Conservation (phyloP, 1,140 invertebrate genomes). For the Heliconius himera region DNA sequence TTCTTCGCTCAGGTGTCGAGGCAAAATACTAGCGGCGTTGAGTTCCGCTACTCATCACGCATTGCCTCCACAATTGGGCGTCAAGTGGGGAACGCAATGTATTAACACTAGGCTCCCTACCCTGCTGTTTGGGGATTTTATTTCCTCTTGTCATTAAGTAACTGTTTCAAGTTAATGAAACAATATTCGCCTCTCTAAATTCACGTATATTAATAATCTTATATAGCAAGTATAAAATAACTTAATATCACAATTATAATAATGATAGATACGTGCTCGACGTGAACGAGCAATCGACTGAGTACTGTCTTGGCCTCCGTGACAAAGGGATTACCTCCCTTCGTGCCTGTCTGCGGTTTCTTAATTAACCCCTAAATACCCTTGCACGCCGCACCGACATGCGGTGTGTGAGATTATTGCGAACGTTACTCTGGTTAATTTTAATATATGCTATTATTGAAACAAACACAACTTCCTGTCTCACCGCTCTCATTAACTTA, state of each 20-base stretch:
- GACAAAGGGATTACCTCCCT: slow-evolving; percentile 72
- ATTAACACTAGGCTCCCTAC: no score
- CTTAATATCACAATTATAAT: slow-evolving; percentile 29
- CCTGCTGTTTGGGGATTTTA: no score
- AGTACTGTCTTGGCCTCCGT: slow-evolving; percentile 55
- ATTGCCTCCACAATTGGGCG: no score
- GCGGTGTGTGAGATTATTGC: slow-evolving; percentile 72
- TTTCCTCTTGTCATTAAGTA: neutral
- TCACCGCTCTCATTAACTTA: slow-evolving; percentile 58
- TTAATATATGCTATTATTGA: slow-evolving; percentile 72
- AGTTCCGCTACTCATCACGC: no score
- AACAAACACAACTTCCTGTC: slow-evolving; percentile 58
- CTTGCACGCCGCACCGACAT: slow-evolving; percentile 54
- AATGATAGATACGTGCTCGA: slow-evolving; percentile 36
- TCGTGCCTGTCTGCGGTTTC: slow-evolving; percentile 66
- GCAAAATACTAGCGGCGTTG: no score
- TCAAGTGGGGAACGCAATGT: no score
- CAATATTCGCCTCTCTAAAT: neutral
- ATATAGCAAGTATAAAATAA: slow-evolving; percentile 8
- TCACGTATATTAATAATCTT: neutral
- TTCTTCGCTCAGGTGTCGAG: no score
- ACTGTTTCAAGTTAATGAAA: neutral
- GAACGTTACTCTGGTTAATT: slow-evolving; percentile 68
- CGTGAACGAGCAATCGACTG: slow-evolving; percentile 25
- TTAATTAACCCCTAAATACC: slow-evolving; percentile 79